A percentile compares a stretch with the other conserved stretches of the same genome.
Conservation (phyloP, 1,140 invertebrate genomes). For the Pseudomyrmex pallidus region DNA sequence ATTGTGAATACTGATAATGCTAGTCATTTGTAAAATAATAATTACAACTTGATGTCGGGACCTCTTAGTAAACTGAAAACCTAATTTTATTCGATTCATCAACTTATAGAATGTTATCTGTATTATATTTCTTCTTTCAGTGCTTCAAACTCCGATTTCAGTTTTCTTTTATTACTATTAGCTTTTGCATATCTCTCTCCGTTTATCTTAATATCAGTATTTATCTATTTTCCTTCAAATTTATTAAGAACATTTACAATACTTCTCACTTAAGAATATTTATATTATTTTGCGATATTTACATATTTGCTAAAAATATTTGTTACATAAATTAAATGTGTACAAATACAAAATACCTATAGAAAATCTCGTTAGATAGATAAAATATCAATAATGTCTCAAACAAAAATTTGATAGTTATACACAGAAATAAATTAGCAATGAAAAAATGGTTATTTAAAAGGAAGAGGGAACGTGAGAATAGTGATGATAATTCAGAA, state of each 20-base stretch:
- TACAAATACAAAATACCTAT: too few relatives aligned
- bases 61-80: slow-evolving; percentile 26
- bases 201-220: neutral
- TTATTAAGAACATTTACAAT: too few relatives aligned
- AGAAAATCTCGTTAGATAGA: too few relatives aligned
- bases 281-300: too few relatives aligned
- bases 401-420: too few relatives aligned
- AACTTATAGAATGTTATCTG: slow-evolving; percentile 43
- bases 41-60: slow-evolving; percentile 24
- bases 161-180: neutral
- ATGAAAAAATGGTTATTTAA: neutral
- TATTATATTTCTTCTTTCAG: neutral
- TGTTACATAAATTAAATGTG: too few relatives aligned
- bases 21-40: slow-evolving; percentile 22
- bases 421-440: too few relatives aligned
- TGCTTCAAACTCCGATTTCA: slow-evolving; percentile 1
- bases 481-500: too few relatives aligned
- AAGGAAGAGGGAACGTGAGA: neutral
- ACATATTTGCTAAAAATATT: too few relatives aligned
- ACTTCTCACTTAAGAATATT: too few relatives aligned
- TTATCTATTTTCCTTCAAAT: neutral
- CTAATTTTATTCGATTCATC: slow-evolving; percentile 21
- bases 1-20: neutral
- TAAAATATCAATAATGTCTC: too few relatives aligned
- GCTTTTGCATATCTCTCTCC: too few relatives aligned